Evolutionary conservation across 2,888 invertebrate genomes (phyloP).

Genomic region (Drosophila austrosaltans): DNA sequence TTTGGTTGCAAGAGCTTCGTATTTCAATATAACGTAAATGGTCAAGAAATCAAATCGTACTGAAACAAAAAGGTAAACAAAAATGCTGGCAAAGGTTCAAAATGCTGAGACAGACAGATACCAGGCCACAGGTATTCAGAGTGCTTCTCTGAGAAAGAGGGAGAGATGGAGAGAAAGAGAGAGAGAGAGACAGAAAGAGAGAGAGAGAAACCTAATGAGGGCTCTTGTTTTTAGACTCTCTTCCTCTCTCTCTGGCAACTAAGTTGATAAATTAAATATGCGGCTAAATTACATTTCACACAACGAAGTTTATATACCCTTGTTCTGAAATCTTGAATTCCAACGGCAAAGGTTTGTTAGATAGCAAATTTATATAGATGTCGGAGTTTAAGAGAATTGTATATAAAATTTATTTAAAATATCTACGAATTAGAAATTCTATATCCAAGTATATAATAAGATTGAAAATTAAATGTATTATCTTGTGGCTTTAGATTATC

Average conservation of each 20-base stretch:
- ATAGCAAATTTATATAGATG: too few relatives aligned
- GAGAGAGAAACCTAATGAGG: constrained; percentile 21
- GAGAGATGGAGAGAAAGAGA: neutral
- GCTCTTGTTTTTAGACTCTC: constrained; percentile 18
- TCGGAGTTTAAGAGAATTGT: too few relatives aligned
- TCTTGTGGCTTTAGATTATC: too few relatives aligned
- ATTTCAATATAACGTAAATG: constrained; percentile 74
- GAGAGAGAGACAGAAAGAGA: constrained; percentile 5
- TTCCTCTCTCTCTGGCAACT: constrained; percentile 63
- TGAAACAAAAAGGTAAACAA: constrained; percentile 77
- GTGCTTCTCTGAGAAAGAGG: constrained; percentile 20
- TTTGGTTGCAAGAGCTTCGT: constrained; percentile 18
- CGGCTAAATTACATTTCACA: constrained; percentile 3
- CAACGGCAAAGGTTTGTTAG: neutral
- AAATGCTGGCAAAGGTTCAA: constrained; percentile 72
- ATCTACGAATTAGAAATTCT: too few relatives aligned
- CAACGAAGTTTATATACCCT: neutral
- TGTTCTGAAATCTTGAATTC: neutral
- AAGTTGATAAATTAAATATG: constrained; percentile 67
- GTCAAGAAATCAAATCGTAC: constrained; percentile 78
- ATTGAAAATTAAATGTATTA: too few relatives aligned
- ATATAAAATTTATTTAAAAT: too few relatives aligned
- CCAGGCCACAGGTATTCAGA: constrained; percentile 3
- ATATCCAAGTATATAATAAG: too few relatives aligned
- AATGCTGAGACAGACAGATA: constrained; percentile 33